Conservation (phyloP, 2,113 vertebrate genomes). For the Gopherus flavomarginatus region DNA sequence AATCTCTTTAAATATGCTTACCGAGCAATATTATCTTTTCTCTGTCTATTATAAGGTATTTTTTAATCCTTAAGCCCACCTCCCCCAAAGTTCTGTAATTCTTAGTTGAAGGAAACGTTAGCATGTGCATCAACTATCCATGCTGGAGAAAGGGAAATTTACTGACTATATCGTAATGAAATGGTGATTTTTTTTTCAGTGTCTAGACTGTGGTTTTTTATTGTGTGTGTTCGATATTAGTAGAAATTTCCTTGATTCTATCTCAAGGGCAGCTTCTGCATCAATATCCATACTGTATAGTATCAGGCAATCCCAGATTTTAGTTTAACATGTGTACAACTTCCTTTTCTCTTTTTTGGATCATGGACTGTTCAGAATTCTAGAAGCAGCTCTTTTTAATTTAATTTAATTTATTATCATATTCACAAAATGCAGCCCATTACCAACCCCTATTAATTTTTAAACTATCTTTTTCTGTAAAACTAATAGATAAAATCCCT, state of each 20-base stretch:
- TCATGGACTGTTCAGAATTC: constrained; percentile 33
- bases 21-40: constrained; percentile 57
- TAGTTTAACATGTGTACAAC: constrained; percentile 40
- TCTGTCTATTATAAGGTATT: constrained; percentile 63
- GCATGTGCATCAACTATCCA: neutral
- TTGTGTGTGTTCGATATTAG: neutral
- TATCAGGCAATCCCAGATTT: constrained; percentile 69
- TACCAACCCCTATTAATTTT: constrained; percentile 42
- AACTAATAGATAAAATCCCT: constrained; percentile 48
- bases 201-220: constrained; percentile 17
- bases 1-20: constrained; percentile 57
- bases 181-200: constrained; percentile 48
- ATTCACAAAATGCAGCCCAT: constrained; percentile 16
- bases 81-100: constrained; percentile 49
- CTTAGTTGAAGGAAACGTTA: constrained; percentile 32
- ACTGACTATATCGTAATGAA: neutral
- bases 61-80: constrained; percentile 17
- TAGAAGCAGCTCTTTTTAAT: constrained; percentile 32
- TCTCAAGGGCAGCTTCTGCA: neutral
- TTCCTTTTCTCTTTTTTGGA: constrained; percentile 41
- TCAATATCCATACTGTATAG: neutral
- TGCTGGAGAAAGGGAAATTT: constrained; percentile 6
- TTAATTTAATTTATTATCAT: neutral
- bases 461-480: constrained; percentile 46
- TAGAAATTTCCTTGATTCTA: neutral